Conservation (phyloP, 2,888 invertebrate species). For the Timema podura region DNA sequence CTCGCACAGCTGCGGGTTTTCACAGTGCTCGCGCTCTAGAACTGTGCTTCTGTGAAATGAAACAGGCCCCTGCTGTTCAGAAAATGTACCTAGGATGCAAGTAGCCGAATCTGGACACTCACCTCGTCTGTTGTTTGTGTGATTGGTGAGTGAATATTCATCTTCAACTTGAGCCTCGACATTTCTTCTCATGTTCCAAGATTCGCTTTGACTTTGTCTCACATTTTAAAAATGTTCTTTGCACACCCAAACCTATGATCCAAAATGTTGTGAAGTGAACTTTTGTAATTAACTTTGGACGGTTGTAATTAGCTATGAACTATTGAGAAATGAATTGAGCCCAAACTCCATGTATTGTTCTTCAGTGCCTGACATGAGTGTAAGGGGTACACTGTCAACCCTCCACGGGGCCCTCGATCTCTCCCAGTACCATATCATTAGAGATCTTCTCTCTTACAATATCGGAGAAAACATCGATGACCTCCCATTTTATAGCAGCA, state of each 20-base stretch:
- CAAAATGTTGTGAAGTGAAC: neutral
- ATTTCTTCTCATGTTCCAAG: too few relatives aligned
- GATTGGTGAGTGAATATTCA: too few relatives aligned
- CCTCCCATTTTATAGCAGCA: slow-evolving; percentile 39
- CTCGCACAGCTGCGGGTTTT: slow-evolving; percentile 34
- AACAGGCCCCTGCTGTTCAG: slow-evolving; percentile 64
- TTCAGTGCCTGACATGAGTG: slow-evolving; percentile 72
- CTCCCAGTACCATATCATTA: slow-evolving; percentile 80
- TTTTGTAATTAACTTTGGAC: slow-evolving; percentile 34
- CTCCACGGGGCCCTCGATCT: slow-evolving; percentile 78
- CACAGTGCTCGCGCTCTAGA: slow-evolving; percentile 9
- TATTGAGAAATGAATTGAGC: neutral
- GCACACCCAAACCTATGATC: neutral
- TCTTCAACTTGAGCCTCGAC: too few relatives aligned
- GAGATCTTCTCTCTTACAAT: slow-evolving; percentile 84
- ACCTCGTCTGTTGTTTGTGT: slow-evolving; percentile 40
- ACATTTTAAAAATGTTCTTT: too few relatives aligned
- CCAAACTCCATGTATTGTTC: neutral
- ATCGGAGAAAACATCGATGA: slow-evolving; percentile 80
- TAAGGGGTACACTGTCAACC: slow-evolving; percentile 80
- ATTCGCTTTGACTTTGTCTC: too few relatives aligned
- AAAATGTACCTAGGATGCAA: slow-evolving; percentile 73
- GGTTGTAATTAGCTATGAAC: slow-evolving; percentile 37
- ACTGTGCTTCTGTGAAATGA: slow-evolving; percentile 50
- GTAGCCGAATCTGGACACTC: slow-evolving; percentile 71